Conservation (phyloP, 2,888 invertebrate species). For the Blomia tropicalis region DNA sequence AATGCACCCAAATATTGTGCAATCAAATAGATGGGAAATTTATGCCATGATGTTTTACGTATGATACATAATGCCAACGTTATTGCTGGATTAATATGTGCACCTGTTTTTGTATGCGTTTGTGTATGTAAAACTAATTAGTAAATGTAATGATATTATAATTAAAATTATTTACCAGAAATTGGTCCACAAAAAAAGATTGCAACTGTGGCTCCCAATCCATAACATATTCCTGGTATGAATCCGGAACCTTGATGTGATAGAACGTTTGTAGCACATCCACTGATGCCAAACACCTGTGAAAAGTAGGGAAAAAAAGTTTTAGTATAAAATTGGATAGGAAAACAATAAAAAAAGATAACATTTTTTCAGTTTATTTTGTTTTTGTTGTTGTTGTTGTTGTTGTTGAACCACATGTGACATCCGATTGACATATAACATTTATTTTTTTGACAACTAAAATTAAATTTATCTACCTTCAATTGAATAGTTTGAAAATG, state of each 20-base stretch:
- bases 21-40: conserved; percentile 20
- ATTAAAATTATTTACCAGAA: conserved; percentile 20
- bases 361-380: not conserved
- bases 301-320: not conserved
- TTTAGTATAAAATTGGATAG: no score
- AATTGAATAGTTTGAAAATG: no score
- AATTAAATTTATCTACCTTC: no score
- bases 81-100: conserved; percentile 25
- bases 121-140: not conserved
- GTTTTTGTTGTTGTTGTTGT: no score
- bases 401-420: no score
- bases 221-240: conserved; percentile 35
- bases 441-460: no score
- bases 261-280: conserved; percentile 7
- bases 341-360: no score
- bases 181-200: conserved; percentile 7
- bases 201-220: conserved; percentile 28
- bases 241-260: conserved; percentile 3
- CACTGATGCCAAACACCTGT: conserved; percentile 19
- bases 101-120: conserved; percentile 15
- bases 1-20: conserved; percentile 23
- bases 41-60: conserved; percentile 22
- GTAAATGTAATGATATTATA: not conserved
- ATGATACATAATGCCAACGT: conserved; percentile 22
- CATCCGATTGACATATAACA: not conserved